Evolutionary conservation across 2,888 invertebrate genomes (phyloP).

Genomic region (Acholoe squamosa): DNA sequence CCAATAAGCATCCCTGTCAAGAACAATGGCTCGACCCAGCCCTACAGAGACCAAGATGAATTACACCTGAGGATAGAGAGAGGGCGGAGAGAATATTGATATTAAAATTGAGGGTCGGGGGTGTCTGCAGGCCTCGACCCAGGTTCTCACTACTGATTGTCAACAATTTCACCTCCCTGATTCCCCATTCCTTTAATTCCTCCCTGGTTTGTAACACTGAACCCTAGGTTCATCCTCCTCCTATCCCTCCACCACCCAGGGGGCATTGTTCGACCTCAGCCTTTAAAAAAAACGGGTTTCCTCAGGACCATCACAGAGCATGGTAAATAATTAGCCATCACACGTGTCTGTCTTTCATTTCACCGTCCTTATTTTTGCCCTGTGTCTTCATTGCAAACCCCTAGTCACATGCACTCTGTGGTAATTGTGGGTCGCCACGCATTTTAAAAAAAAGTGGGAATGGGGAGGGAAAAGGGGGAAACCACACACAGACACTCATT

Average conservation of each 20-base stretch:
- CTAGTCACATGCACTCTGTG: conserved; percentile 6
- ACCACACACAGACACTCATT: background rate
- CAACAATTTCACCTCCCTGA: background rate
- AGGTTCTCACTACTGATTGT: background rate
- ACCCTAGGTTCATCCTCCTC: background rate
- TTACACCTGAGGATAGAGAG: conserved; percentile 43
- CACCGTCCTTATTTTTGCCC: background rate
- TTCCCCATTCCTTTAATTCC: background rate
- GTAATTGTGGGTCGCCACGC: conserved; percentile 41
- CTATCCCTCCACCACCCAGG: background rate
- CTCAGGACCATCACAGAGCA: conserved; percentile 35
- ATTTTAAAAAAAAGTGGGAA: background rate
- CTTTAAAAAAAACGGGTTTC: background rate
- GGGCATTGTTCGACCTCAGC: background rate
- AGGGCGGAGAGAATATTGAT: background rate
- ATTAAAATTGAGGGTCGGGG: conserved; percentile 14
- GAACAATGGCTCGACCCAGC: conserved; percentile 25
- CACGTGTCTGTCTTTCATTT: conserved; percentile 39
- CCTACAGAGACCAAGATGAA: background rate
- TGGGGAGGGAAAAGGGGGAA: background rate
- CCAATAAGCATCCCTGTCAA: conserved; percentile 15
- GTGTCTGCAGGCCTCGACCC: background rate
- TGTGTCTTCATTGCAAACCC: conserved; percentile 39
- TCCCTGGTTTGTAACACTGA: background rate
- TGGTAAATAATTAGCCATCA: conserved; percentile 25